Evolutionary conservation across 1,140 invertebrate genomes (phyloP).

Genomic region (Eriocheir sinensis): DNA sequence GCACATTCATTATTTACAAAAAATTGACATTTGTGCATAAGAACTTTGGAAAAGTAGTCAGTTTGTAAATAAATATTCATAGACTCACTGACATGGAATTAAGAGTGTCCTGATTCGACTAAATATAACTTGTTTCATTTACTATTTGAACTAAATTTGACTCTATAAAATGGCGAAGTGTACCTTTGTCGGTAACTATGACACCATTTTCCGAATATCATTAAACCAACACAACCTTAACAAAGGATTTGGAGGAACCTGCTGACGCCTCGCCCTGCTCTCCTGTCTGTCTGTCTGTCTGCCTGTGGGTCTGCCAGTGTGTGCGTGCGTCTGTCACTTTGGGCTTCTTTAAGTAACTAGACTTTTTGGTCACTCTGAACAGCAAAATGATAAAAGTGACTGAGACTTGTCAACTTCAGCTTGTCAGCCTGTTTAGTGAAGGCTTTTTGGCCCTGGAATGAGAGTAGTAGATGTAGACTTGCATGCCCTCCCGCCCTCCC

Average conservation of each 20-base stretch:
- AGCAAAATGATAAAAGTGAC: not conserved
- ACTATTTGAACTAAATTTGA: no score
- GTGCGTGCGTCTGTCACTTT: not conserved
- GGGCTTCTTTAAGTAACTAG: not conserved
- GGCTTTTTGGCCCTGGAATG: not conserved
- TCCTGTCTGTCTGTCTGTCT: not conserved
- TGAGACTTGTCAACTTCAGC: slow-evolving; percentile 1
- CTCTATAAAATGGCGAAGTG: not conserved
- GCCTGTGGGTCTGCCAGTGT: no score
- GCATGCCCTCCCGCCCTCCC: not conserved
- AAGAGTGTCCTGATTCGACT: no score
- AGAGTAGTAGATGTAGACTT: not conserved
- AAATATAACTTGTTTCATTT: no score
- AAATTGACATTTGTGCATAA: no score
- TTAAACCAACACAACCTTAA: not conserved
- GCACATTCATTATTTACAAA: no score
- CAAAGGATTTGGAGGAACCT: not conserved
- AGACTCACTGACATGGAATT: not conserved
- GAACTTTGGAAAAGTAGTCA: no score
- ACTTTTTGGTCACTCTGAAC: not conserved
- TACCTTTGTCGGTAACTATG: no score
- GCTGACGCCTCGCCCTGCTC: not conserved
- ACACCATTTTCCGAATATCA: not conserved
- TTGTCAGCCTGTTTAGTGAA: slow-evolving; percentile 6
- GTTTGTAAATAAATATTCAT: no score